These are phyloP conservation scores for Drosophila yooni DNA, from an alignment of 2,888 invertebrate species.

Conservation along the genomic window DNA sequence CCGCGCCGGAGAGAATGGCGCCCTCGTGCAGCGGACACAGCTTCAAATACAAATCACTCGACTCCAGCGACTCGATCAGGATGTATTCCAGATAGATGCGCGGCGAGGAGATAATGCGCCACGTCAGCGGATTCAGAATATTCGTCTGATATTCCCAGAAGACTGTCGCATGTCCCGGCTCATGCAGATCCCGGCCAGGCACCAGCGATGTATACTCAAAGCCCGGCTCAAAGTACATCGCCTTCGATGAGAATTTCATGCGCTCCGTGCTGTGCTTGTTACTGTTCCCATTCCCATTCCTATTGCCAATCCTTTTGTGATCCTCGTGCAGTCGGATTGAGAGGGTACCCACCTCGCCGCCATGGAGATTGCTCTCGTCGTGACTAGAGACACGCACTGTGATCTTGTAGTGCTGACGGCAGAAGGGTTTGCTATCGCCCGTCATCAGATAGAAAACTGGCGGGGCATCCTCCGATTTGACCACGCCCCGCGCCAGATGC, in stretches of 20 bases:
- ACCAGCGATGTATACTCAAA: conserved; percentile 89
- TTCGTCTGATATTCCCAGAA: conserved; percentile 93
- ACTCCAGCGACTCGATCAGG: conserved; percentile 90
- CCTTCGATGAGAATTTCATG: conserved; percentile 86
- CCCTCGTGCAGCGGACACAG: conserved; percentile 88
- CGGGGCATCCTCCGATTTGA: conserved; percentile 85
- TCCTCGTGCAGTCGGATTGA: conserved; percentile 88
- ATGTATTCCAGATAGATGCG: conserved; percentile 90
- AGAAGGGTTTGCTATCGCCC: conserved; percentile 89
- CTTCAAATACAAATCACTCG: conserved; percentile 85
- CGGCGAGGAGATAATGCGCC: conserved; percentile 91
- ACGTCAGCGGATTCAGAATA: conserved; percentile 92
- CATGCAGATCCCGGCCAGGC: conserved; percentile 88
- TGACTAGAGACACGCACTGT: conserved; percentile 90
- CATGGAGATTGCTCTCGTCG: conserved; percentile 89
- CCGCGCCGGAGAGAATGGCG: conserved; percentile 88
- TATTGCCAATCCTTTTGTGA: conserved; percentile 65
- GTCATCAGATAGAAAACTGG: conserved; percentile 91
- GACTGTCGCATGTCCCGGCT: conserved; percentile 89
- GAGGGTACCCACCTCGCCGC: conserved; percentile 92
- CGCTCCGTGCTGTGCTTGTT: conserved; percentile 87
- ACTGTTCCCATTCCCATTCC: conserved; percentile 62
- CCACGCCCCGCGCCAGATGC: conserved; percentile 85
- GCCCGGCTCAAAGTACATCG: conserved; percentile 88
- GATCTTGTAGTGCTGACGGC: conserved; percentile 93